Base-by-base conservation (phyloP, 1,140 invertebrate genomes). In the Leptinotarsa defecta region DNA sequence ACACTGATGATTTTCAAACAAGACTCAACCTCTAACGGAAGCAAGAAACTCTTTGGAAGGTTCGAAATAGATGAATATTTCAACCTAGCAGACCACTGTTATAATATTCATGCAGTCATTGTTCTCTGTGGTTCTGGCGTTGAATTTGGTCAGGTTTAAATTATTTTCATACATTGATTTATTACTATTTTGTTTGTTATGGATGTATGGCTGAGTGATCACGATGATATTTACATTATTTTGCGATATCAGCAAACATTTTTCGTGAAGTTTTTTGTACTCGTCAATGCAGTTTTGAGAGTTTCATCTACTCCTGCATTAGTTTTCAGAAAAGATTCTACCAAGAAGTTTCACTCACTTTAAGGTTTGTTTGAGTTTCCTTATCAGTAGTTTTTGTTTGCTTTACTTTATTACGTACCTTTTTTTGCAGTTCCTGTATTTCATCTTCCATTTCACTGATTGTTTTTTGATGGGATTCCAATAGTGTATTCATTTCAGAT, bases 401-500 rank as follows among this genome's bases (percentile, higher is more conserved):
- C 57, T 62, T 62, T 17, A 62, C 17, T 62, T 62, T 20, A 11
- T 62, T 13, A 62, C 57, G 57, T 62, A 62, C 17, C 2, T n/a
- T 62, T 62, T 62, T 62, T 62, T 62, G 57, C 13, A 62, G 57
- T 62, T 62, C 57, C 57, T 15, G 17, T n/a, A 62, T 62, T 62
- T 62, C 11, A 34, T 62, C 1, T 62, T 62, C 57, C 57, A 62
- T 62, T 62, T 62, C 57, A 17, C 13, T 62, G 57, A 62, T 62
- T 62, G 34, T 8, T 34, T 34, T 34, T 34, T 34, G 6, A 34
- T 34, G 34, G 6, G 6, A 34, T 34, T 34, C 34, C 34, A 34
- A 34, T 34, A 34, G 6, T 34, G 6, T 34, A 34, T 34, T 34
- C 34, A 34, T 34, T 34, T 34, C 6, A 34, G 6, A 34, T 34